Evolutionary conservation across 1,140 invertebrate genomes (phyloP).

Genomic region (Diorhabda sublineata): DNA sequence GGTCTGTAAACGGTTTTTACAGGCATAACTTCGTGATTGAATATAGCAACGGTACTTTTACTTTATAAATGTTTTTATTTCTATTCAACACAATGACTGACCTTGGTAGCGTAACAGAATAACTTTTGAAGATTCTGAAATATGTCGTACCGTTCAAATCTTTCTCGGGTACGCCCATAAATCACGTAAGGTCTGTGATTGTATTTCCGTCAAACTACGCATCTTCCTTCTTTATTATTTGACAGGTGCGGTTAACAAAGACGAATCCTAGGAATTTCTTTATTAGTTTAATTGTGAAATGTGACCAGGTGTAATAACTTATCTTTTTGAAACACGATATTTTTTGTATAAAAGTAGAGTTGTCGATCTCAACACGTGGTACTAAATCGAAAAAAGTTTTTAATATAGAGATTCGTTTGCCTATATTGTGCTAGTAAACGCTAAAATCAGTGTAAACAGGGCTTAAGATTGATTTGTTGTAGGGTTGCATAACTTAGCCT

Average conservation of each 20-base stretch:
- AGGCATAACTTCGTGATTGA: neutral
- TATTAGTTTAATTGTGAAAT: neutral
- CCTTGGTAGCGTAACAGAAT: neutral
- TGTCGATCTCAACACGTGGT: no score
- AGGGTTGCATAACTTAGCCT: no score
- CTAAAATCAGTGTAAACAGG: no score
- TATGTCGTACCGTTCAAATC: neutral
- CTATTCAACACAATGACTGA: neutral
- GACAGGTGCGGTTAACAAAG: constrained; percentile 1
- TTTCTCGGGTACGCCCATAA: neutral
- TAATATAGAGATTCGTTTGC: no score
- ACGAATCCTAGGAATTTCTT: neutral
- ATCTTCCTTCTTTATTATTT: neutral
- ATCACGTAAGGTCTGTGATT: neutral
- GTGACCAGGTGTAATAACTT: no score
- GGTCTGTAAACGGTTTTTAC: neutral
- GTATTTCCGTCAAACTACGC: neutral
- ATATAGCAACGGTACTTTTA: constrained; percentile 1
- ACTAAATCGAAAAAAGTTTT: no score
- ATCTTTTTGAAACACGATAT: no score
- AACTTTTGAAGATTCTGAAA: neutral
- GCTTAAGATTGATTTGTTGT: no score
- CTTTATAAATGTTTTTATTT: neutral
- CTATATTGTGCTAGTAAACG: no score
- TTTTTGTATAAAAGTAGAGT: no score